phyloP scores from a whole-genome alignment of 2,888 invertebrate genomes.

The Sinotaia quadrata region DNA sequence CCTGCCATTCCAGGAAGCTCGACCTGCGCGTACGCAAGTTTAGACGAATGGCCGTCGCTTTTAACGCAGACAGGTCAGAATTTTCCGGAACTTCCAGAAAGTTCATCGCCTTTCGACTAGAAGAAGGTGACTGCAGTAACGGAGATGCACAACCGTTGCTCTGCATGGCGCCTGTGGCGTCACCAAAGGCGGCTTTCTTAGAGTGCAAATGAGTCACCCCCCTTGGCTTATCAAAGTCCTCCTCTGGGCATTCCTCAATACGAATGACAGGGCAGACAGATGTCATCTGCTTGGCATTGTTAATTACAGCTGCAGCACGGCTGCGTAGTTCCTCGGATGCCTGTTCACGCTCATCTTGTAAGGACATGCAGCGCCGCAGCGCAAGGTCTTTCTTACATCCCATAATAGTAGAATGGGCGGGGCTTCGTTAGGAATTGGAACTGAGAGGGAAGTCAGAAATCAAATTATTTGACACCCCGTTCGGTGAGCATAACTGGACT shows the following conservation, averaged over 20 bases:
- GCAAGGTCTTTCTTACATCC: constrained; percentile 8
- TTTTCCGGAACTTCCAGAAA: constrained; percentile 18
- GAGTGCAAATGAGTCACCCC: not conserved
- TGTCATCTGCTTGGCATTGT: not conserved
- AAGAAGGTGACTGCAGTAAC: not conserved
- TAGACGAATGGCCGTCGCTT: constrained; percentile 32
- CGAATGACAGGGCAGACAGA: constrained; percentile 18
- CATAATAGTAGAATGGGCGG: no score
- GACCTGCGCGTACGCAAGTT: constrained; percentile 31
- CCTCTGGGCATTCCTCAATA: constrained; percentile 16
- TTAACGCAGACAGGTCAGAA: constrained; percentile 23
- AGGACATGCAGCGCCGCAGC: not conserved
- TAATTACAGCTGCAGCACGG: not conserved
- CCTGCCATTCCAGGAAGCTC: constrained; percentile 34
- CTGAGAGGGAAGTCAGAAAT: no score
- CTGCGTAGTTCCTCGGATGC: not conserved
- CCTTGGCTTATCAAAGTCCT: not conserved
- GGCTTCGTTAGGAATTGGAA: no score
- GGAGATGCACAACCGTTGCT: not conserved
- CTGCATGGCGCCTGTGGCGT: not conserved
- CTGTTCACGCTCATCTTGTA: not conserved
- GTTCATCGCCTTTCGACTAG: not conserved
- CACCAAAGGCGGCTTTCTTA: not conserved
- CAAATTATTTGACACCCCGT: no score
- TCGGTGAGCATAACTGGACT: no score